A percentile compares a stretch with the other conserved stretches of the same genome.
Conservation (phyloP, 2,797 vertebrate genomes). For the Coracias cyanogaster region DNA sequence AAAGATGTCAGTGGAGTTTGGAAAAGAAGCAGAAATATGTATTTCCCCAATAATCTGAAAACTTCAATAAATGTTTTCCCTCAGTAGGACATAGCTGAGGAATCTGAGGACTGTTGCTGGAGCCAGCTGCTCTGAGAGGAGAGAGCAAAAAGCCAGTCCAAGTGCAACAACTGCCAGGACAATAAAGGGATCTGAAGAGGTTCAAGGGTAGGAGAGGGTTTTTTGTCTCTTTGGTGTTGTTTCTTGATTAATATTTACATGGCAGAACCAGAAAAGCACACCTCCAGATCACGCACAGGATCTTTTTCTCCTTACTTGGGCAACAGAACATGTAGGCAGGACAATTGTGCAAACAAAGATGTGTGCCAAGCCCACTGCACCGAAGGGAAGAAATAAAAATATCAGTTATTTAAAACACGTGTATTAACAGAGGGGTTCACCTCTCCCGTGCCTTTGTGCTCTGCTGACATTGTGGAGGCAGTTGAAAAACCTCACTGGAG, state of each 20-base stretch:
- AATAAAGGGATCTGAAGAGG: conserved; percentile 19
- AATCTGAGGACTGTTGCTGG: conserved; percentile 54
- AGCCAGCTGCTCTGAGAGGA: conserved; percentile 53
- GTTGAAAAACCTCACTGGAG: not conserved
- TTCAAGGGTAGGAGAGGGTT: not conserved
- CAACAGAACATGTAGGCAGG: not conserved
- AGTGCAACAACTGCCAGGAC: conserved; percentile 65
- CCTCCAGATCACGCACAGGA: not conserved
- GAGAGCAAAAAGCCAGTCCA: conserved; percentile 58
- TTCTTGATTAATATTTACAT: conserved; percentile 52
- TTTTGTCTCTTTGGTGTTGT: not conserved
- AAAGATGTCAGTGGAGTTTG: conserved; percentile 14
- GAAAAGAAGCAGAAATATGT: conserved; percentile 68
- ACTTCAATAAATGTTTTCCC: conserved; percentile 75
- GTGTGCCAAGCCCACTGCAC: conserved; percentile 3
- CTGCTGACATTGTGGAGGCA: not conserved
- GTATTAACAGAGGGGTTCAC: conserved; percentile 40
- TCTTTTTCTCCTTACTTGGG: conserved; percentile 62
- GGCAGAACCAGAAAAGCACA: conserved; percentile 20
- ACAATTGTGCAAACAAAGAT: conserved; percentile 37
- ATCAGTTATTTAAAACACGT: conserved; percentile 53
- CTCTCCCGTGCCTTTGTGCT: not conserved
- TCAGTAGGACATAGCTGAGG: conserved; percentile 71
- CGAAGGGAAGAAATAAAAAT: conserved; percentile 41
- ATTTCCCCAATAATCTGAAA: conserved; percentile 72